Percentiles rank a stretch among this genome's conserved stretches.
Evolutionary conservation across 1,140 invertebrate species (phyloP).

Genomic region (Zaprionus davidi): DNA sequence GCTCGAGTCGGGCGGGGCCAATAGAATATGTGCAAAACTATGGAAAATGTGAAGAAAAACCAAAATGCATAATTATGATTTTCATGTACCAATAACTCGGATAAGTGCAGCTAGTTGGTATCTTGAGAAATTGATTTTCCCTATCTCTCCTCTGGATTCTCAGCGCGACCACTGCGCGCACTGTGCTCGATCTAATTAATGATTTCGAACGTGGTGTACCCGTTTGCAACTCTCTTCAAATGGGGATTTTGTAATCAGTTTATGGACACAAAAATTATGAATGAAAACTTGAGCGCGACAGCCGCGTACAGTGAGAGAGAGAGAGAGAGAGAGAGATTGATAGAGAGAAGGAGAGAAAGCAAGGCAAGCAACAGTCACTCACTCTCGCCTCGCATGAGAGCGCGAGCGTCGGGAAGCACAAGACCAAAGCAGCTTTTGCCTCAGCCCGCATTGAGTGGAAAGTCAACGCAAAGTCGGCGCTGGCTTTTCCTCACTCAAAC

Average conservation of each 20-base stretch:
- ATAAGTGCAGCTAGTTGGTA: constrained; percentile 50
- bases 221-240: constrained; percentile 61
- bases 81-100: constrained; percentile 79
- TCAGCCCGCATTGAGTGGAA: constrained; percentile 27
- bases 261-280: constrained; percentile 65
- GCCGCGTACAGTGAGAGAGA: constrained; percentile 24
- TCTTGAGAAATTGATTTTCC: constrained; percentile 79
- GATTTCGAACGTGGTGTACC: constrained; percentile 70
- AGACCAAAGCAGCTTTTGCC: constrained; percentile 31
- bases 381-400: constrained; percentile 16
- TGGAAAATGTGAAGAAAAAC: constrained; percentile 27
- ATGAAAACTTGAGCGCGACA: constrained; percentile 54
- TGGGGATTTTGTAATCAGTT: constrained; percentile 72
- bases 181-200: constrained; percentile 80
- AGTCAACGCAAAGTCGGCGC: constrained; percentile 6
- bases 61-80: constrained; percentile 73
- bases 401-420: constrained; percentile 9
- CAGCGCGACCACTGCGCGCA: constrained; percentile 40
- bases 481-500: constrained; percentile 37
- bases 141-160: constrained; percentile 40
- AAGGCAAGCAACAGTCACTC: not conserved
- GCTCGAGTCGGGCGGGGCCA: not conserved
- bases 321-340: constrained; percentile 21
- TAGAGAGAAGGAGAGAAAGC: constrained; percentile 18
- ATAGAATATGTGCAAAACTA: constrained; percentile 40